Conservation (phyloP, 2,888 invertebrate species). For the Stenodema calcarata region DNA sequence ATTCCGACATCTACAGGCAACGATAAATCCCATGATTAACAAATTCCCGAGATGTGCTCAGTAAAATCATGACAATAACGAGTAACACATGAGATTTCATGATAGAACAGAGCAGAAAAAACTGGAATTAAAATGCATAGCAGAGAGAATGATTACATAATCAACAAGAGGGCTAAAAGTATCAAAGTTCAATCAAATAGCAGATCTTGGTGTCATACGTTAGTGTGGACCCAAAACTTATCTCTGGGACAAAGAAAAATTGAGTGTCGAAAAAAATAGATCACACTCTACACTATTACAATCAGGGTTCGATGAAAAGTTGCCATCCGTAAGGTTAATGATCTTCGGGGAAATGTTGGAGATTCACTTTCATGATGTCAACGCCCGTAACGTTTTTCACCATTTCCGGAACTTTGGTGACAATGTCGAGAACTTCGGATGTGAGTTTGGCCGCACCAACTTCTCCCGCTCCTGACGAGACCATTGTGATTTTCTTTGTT, state of each 20-base stretch:
- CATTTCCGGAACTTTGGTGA: constrained; percentile 87
- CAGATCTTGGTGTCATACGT: background rate
- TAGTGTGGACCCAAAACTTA: background rate
- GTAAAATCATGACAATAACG: background rate
- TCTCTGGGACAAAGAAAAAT: background rate
- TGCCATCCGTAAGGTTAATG: constrained; percentile 38
- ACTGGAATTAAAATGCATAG: background rate
- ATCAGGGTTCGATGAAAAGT: background rate
- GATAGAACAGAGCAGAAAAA: background rate
- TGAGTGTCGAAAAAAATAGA: background rate
- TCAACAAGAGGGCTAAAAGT: background rate
- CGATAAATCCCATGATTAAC: background rate
- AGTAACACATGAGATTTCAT: background rate
- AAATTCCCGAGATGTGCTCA: background rate
- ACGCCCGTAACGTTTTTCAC: constrained; percentile 93
- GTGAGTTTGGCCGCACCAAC: constrained; percentile 94
- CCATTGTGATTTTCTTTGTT: constrained; percentile 95
- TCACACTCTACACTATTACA: background rate
- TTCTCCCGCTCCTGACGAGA: constrained; percentile 88
- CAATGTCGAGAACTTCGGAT: constrained; percentile 91
- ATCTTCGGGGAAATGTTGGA: constrained; percentile 53
- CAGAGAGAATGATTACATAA: background rate
- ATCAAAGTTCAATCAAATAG: background rate
- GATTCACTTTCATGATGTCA: constrained; percentile 81
- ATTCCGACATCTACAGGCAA: background rate